phyloP scores from a whole-genome alignment of 2,113 vertebrate species.

The Embiotoca jacksoni region DNA sequence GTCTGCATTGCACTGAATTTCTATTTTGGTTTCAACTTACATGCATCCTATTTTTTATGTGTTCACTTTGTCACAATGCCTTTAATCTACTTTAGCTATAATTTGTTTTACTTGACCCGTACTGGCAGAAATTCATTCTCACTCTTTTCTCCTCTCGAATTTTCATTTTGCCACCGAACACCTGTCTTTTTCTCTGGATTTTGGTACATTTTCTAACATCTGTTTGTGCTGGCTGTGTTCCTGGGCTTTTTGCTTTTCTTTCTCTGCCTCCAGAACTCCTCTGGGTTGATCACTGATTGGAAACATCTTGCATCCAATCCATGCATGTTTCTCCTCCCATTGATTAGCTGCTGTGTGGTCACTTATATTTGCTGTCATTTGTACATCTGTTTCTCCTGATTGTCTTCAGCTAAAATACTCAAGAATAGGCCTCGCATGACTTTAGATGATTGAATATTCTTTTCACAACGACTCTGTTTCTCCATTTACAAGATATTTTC shows the following conservation, averaged over 20 bases:
- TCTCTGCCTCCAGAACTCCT: constrained; percentile 33
- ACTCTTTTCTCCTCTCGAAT: constrained; percentile 4
- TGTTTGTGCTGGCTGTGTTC: constrained; percentile 46
- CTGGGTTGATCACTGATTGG: constrained; percentile 8
- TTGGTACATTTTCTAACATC: constrained; percentile 42
- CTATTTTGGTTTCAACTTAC: neutral
- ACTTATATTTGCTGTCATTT: constrained; percentile 1
- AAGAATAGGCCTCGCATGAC: neutral
- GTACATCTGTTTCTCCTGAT: neutral
- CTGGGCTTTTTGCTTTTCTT: constrained; percentile 21
- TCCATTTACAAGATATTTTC: neutral
- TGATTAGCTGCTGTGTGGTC: constrained; percentile 8
- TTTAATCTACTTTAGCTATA: neutral
- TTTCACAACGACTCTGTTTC: neutral
- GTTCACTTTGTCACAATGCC: neutral
- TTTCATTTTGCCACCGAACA: constrained; percentile 7
- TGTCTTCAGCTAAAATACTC: neutral
- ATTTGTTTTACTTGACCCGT: constrained; percentile 8
- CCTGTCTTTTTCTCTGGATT: constrained; percentile 18
- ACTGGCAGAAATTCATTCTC: neutral
- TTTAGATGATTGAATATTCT: neutral
- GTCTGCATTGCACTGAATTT: neutral
- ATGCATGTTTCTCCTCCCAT: constrained; percentile 12
- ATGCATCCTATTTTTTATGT: too few species aligned
- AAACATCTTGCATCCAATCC: neutral